Conservation (phyloP, 2,888 invertebrate species). For the Chelonus formosanus region DNA sequence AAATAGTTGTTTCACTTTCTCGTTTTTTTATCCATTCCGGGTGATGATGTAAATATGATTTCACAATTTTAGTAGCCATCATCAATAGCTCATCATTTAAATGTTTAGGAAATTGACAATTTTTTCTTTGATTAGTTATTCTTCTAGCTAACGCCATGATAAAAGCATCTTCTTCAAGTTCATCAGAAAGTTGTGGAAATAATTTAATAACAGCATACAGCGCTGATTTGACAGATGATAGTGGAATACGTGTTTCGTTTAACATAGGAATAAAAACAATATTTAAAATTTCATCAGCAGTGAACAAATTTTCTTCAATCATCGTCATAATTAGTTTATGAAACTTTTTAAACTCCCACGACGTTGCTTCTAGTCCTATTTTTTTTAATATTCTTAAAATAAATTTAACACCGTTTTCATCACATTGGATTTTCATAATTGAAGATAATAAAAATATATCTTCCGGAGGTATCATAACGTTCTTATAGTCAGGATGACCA, state of each 20-base stretch:
- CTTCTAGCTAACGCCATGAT: constrained; percentile 38
- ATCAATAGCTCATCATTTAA: constrained; percentile 39
- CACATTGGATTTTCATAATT: constrained; percentile 47
- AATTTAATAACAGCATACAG: constrained; percentile 41
- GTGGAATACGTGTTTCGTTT: neutral
- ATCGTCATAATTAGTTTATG: constrained; percentile 41
- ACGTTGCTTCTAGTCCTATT: constrained; percentile 42
- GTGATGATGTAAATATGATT: constrained; percentile 33
- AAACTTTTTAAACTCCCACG: constrained; percentile 49
- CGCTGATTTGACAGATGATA: constrained; percentile 40
- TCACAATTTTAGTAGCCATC: constrained; percentile 41
- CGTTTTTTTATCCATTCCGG: constrained; percentile 8
- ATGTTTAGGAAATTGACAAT: constrained; percentile 36
- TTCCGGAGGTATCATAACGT: constrained; percentile 47
- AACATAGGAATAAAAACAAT: constrained; percentile 51
- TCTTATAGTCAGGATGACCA: constrained; percentile 46
- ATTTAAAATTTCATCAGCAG: constrained; percentile 48
- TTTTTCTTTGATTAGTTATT: constrained; percentile 43
- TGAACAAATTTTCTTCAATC: constrained; percentile 36
- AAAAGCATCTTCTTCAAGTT: constrained; percentile 33
- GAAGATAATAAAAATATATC: constrained; percentile 49
- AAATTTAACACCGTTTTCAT: constrained; percentile 36
- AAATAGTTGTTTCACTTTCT: constrained; percentile 30
- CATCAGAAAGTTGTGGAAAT: constrained; percentile 28
- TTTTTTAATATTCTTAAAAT: constrained; percentile 35